Evolutionary conservation across 2,888 invertebrate genomes (phyloP), one percentile per base, ranked within the genome.

Genomic region (Cactoblastis cactorum): DNA sequence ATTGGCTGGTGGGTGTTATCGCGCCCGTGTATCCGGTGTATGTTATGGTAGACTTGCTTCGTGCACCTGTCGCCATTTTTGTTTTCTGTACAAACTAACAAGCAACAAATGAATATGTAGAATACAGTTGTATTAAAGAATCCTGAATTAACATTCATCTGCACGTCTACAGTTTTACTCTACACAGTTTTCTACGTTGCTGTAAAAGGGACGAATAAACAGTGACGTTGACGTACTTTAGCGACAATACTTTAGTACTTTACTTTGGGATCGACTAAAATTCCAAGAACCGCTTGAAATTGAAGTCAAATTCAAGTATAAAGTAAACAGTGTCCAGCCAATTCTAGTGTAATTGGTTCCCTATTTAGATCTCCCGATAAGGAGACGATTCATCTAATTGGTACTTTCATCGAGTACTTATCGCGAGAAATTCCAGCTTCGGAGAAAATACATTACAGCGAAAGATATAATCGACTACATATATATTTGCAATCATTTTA

Each of bases 41-140:
- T 63, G 73, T 70, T 68, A 69, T 79, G 85, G 71, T 77, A 60
- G 74, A 68, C 59, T 69, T 80, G 69, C 67, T 61, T 55, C 63
- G 58, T 74, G 74, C 87, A 88, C 87, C 87, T 88, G 87, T 82
- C 85, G 74, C 70, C 67, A 68, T 67, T 65, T 67, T 66, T 51
- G 47, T 18, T 39, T 48, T 48, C 37, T 48, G 35, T 38, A 38
- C 22, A 22, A 22, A 19, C 39, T 22, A 39, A 12, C 22, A 22
- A 39, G 15, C 17, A 43, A 28, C 28, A n/a, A 43, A 43, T 17
- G 15, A 43, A 43, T 43, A 28, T 43, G 14, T 43, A 9, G 15
- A 17, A 41, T 12, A 6, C 22, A 15, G 17, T 15, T 45, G 45
- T 33, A 33, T 17, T n/a, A 41, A 24, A 24, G 22, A 45, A 14